A percentile compares a stretch with the other conserved stretches of the same genome.
phyloP scores from a whole-genome alignment of 2,888 invertebrate species.

The Scaptomyza cyrtandrae region DNA sequence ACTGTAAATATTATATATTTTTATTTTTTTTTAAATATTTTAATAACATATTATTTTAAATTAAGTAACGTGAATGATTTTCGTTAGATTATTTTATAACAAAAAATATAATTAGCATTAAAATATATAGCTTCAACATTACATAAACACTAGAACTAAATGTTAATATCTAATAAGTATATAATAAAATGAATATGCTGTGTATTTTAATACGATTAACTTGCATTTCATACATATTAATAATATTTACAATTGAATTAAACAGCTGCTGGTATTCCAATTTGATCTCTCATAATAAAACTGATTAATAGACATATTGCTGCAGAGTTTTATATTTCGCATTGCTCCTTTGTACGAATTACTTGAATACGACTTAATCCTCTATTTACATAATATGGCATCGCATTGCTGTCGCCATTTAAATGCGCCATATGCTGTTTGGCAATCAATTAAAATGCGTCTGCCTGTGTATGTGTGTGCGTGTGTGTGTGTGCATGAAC shows the following conservation, averaged over 20 bases:
- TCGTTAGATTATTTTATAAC: too few species aligned
- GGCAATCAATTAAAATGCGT: conserved; percentile 58
- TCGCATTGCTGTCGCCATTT: conserved; percentile 2
- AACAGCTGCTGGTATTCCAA: neutral
- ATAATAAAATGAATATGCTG: neutral
- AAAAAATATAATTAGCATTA: neutral
- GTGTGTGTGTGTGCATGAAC: conserved; percentile 28
- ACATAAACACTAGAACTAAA: too few species aligned
- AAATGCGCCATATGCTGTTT: conserved; percentile 51
- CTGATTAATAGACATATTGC: conserved; percentile 7
- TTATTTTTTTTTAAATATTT: too few species aligned
- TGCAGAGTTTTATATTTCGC: neutral
- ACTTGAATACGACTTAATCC: conserved; percentile 33
- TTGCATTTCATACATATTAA: neutral
- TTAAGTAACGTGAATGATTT: too few species aligned
- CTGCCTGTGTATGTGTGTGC: conserved; percentile 7
- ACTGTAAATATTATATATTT: neutral
- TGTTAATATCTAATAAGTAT: too few species aligned
- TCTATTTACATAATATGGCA: conserved; percentile 39
- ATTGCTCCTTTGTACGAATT: conserved; percentile 2
- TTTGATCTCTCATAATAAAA: neutral
- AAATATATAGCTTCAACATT: too few species aligned
- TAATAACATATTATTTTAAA: too few species aligned
- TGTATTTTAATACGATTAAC: neutral
- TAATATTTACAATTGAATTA: neutral